These are phyloP conservation scores for Hapalemur alaotrensis DNA, from an alignment of 2,797 vertebrate species.

Conservation along the genomic window DNA sequence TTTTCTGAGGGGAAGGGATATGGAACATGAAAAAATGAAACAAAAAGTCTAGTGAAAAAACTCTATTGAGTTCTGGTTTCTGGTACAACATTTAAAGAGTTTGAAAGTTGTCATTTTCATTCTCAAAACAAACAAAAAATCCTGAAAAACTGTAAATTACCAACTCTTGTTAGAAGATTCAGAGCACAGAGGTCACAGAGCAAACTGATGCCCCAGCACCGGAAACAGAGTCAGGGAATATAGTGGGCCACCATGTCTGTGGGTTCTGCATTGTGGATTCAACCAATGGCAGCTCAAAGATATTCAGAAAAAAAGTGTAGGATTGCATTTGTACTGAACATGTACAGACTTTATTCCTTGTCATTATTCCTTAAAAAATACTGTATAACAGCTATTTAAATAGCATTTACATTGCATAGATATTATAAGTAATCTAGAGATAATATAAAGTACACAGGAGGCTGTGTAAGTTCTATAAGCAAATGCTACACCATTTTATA, in stretches of 20 bases:
- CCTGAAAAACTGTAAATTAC: neutral
- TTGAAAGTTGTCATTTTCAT: neutral
- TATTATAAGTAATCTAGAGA: neutral
- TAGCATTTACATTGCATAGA: neutral
- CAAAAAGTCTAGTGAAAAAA: neutral
- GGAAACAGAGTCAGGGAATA: neutral
- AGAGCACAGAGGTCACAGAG: neutral
- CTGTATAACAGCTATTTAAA: neutral
- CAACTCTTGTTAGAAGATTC: neutral
- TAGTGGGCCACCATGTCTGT: no score
- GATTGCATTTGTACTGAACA: neutral
- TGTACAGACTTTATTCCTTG: neutral
- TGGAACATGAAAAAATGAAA: neutral
- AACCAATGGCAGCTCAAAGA: neutral
- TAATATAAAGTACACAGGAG: neutral
- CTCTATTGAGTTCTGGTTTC: neutral
- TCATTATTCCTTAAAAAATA: neutral
- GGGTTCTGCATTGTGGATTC: neutral
- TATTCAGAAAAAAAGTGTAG: neutral
- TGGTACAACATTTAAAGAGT: neutral
- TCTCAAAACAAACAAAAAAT: neutral
- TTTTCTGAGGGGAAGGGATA: neutral
- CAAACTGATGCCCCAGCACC: neutral
- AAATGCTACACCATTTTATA: neutral
- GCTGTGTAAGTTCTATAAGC: neutral